These are phyloP conservation scores for Argyrosomus regius DNA, from an alignment of 2,797 vertebrate genomes.

Conservation along the genomic window DNA sequence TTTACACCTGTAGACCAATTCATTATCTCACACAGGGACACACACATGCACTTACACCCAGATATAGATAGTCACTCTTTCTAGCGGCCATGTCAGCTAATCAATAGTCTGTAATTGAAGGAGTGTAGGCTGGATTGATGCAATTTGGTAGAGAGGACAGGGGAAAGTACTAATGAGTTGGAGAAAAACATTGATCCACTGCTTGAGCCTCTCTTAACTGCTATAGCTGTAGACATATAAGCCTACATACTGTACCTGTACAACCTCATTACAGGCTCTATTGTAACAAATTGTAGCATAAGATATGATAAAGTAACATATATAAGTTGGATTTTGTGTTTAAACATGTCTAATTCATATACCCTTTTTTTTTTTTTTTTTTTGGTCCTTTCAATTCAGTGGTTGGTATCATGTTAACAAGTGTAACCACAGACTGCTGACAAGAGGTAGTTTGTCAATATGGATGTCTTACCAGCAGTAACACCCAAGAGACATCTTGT, in stretches of 20 bases:
- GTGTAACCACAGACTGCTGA: constrained; percentile 9
- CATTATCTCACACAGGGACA: background rate
- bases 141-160: constrained; percentile 13
- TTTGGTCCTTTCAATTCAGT: background rate
- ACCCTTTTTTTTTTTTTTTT: background rate
- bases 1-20: constrained; percentile 19
- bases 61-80: constrained; percentile 10
- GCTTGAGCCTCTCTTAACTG: constrained; percentile 22
- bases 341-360: background rate
- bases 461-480: constrained; percentile 2
- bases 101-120: constrained; percentile 63
- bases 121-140: constrained; percentile 45
- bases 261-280: background rate
- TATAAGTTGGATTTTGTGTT: background rate
- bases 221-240: constrained; percentile 1
- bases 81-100: constrained; percentile 41
- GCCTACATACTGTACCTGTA: background rate
- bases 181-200: constrained; percentile 45
- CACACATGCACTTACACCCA: constrained; percentile 19
- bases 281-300: background rate
- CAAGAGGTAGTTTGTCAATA: background rate
- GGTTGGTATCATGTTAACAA: background rate
- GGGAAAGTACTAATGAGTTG: constrained; percentile 59
- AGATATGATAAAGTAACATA: background rate
- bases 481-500: constrained; percentile 11